phyloP scores from a whole-genome alignment of 2,888 invertebrate genomes.

The Sminthurides aquaticus region DNA sequence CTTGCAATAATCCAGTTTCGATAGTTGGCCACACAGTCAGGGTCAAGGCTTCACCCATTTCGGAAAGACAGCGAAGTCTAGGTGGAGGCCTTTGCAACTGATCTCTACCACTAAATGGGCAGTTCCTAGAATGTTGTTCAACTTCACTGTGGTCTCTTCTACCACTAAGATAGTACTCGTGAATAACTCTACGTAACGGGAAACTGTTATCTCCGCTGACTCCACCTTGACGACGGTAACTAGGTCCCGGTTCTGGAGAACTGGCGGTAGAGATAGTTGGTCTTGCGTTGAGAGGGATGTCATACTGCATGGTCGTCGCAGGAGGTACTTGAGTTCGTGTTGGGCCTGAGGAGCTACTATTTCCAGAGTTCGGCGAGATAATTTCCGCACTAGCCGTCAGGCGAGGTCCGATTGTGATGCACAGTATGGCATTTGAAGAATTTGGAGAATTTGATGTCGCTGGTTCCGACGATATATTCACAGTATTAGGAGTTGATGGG shows the following conservation, averaged over 20 bases:
- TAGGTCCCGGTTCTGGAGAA: not conserved
- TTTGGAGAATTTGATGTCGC: slow-evolving; percentile 4
- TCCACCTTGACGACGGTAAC: not conserved
- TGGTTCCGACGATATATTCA: not conserved
- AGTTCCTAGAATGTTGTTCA: slow-evolving; percentile 39
- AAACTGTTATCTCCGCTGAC: not conserved
- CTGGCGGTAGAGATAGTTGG: not conserved
- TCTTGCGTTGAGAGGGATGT: slow-evolving; percentile 14
- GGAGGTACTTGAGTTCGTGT: slow-evolving; percentile 25
- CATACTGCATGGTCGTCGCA: slow-evolving; percentile 39
- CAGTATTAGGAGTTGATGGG: not conserved
- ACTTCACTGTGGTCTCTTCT: slow-evolving; percentile 26
- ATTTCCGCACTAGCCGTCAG: slow-evolving; percentile 15
- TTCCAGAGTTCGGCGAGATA: slow-evolving; percentile 1
- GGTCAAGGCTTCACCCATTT: slow-evolving; percentile 33
- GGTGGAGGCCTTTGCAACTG: slow-evolving; percentile 34
- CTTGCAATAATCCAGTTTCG: slow-evolving; percentile 33
- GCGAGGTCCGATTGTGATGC: slow-evolving; percentile 19
- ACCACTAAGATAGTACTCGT: slow-evolving; percentile 35
- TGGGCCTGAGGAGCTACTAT: not conserved
- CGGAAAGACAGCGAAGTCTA: slow-evolving; percentile 37
- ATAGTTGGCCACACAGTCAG: slow-evolving; percentile 38
- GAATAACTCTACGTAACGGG: slow-evolving; percentile 18
- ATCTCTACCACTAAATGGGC: slow-evolving; percentile 34
- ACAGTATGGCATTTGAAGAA: slow-evolving; percentile 8